A percentile compares a stretch with the other conserved stretches of the same genome.
phyloP scores from a whole-genome alignment of 2,888 invertebrate species.

The Ypsolopha sequella region DNA sequence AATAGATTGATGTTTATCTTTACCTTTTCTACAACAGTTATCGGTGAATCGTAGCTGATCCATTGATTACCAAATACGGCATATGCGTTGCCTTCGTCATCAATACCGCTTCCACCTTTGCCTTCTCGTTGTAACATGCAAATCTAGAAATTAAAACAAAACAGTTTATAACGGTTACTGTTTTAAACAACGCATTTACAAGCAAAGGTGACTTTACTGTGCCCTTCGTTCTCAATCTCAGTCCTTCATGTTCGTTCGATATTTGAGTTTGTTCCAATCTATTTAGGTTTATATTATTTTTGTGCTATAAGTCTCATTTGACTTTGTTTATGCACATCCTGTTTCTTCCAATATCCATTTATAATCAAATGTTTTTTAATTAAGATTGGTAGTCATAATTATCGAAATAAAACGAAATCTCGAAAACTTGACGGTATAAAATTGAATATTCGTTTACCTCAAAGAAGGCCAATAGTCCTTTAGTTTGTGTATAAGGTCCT shows the following conservation, averaged over 20 bases:
- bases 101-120: constrained; percentile 65
- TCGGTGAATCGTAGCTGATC: constrained; percentile 82
- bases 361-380: not conserved
- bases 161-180: no score
- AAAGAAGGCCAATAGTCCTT: constrained; percentile 79
- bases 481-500: constrained; percentile 76
- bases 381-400: no score
- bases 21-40: constrained; percentile 76
- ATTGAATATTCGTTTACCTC: constrained; percentile 61
- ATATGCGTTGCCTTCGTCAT: constrained; percentile 76
- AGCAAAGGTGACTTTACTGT: no score
- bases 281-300: no score
- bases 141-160: constrained; percentile 33
- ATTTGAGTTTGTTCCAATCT: no score
- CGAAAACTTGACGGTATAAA: no score
- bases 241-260: no score
- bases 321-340: no score
- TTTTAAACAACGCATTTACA: no score
- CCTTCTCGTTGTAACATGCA: constrained; percentile 70
- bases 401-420: no score
- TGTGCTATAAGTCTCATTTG: no score
- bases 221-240: no score
- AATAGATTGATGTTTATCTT: not conserved
- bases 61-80: constrained; percentile 80
- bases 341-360: not conserved